Base-by-base conservation (phyloP, 2,797 vertebrate species). In the Margarornis squamiger region DNA sequence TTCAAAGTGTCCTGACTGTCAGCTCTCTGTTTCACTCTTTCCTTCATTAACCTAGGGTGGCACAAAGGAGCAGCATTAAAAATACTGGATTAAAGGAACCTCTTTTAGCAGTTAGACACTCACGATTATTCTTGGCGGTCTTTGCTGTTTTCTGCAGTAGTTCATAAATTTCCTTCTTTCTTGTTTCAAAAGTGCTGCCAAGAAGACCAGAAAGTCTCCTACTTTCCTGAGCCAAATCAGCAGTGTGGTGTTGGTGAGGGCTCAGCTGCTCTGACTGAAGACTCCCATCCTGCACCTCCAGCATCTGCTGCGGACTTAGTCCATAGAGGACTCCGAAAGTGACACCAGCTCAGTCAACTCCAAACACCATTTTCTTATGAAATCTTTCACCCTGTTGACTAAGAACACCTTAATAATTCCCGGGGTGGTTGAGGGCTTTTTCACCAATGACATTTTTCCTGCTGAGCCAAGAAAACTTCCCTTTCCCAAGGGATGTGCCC, bases 151-250 rank as follows among this genome's bases (percentile, higher is more conserved):
- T 36, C 39, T 76, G 34, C 52, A 49, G 23, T 67, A 51, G 29
- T 13, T 91, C 26, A 72, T 82, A 91, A 88, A 85, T 73, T 54
- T 88, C 49, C 73, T 89, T 87, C 70, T 71, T 87, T 96, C 57
- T 95, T 67, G 21, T 90, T 94, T 81, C 74, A 78, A 34, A 95
- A 96, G 93, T n/a, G 20, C 83, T 49, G 15, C 73, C 27, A 57
- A 63, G 92, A 95, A 39, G 75, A 91, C 75, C 66, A 74, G 86
- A 55, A 77, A 57, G 71, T 36, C 43, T 67, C 63, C 59, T 43
- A 1, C 70, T 61, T 73, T 52, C 52, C 93, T 72, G 87, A 94
- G 80, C 87, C 91, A 90, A 71, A 51, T 38, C 46, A 91, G 82
- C 73, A 66, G 75, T 4, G 62, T 21, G 74, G 65, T 68, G 80